Conservation (phyloP, 2,113 vertebrate species). For the Heptranchias perlo region DNA sequence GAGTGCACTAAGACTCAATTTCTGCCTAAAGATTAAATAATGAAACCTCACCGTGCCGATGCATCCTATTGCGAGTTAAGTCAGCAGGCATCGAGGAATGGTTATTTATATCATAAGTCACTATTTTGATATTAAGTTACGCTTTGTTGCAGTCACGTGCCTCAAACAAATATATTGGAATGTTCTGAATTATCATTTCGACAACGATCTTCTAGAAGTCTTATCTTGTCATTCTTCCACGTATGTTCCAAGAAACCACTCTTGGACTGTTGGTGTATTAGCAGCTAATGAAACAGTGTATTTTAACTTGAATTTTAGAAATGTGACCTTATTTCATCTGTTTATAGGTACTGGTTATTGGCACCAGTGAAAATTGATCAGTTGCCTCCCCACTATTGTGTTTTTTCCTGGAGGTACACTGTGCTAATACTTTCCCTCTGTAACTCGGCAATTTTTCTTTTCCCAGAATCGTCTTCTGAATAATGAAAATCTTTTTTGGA, state of each 20-base stretch:
- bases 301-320: neutral
- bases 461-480: neutral
- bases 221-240: neutral
- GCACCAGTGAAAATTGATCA: slow-evolving; percentile 26
- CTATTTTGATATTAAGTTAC: neutral
- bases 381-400: neutral
- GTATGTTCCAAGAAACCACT: neutral
- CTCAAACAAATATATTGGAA: neutral
- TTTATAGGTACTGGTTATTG: slow-evolving; percentile 29
- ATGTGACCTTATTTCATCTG: slow-evolving; percentile 10
- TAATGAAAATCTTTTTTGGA: neutral
- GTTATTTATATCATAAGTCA: neutral
- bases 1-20: neutral
- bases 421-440: neutral
- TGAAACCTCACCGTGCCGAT: neutral
- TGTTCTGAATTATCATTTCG: neutral
- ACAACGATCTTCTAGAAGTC: neutral
- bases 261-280: neutral
- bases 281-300: neutral
- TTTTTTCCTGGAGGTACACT: slow-evolving; percentile 25
- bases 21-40: neutral
- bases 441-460: neutral
- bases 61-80: neutral
- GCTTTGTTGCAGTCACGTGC: neutral
- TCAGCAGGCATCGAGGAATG: neutral